phyloP scores from a whole-genome alignment of 2,888 invertebrate genomes.

The Microchrysa polita region DNA sequence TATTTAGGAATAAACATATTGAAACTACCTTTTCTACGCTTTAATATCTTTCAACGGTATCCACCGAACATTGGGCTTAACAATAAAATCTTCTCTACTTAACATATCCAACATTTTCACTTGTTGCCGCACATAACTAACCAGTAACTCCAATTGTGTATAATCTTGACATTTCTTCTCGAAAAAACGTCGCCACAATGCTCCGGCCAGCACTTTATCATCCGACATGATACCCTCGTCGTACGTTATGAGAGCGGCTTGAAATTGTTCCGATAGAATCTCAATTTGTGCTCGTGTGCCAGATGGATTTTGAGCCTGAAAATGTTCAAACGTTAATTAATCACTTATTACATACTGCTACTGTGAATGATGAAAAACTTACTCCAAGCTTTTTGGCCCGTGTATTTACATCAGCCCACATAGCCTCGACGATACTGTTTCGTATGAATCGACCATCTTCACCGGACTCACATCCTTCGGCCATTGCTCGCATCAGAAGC shows the following conservation, averaged over 20 bases:
- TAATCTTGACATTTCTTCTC: slow-evolving; percentile 72
- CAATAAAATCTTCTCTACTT: slow-evolving; percentile 68
- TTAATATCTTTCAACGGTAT: slow-evolving; percentile 53
- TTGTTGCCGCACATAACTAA: slow-evolving; percentile 82
- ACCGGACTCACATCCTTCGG: slow-evolving; percentile 73
- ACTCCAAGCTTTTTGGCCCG: slow-evolving; percentile 77
- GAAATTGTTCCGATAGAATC: slow-evolving; percentile 80
- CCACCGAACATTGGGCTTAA: slow-evolving; percentile 70
- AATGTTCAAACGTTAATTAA: not conserved
- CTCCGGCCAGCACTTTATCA: slow-evolving; percentile 81
- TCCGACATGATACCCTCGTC: slow-evolving; percentile 85
- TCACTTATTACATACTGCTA: too few relatives aligned
- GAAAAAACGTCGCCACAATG: slow-evolving; percentile 87
- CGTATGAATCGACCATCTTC: slow-evolving; percentile 77
- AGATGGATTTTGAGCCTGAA: slow-evolving; percentile 71
- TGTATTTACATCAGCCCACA: slow-evolving; percentile 84
- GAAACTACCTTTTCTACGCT: not conserved
- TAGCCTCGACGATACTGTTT: slow-evolving; percentile 78
- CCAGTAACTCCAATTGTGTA: slow-evolving; percentile 73
- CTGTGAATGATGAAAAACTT: too few relatives aligned
- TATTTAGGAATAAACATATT: too few relatives aligned
- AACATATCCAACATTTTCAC: slow-evolving; percentile 71
- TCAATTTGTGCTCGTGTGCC: slow-evolving; percentile 72
- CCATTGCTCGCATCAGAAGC: slow-evolving; percentile 80
- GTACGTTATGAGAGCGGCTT: slow-evolving; percentile 83